Conservation (phyloP, 1,140 invertebrate species). For the Eurosta solidaginis region DNA sequence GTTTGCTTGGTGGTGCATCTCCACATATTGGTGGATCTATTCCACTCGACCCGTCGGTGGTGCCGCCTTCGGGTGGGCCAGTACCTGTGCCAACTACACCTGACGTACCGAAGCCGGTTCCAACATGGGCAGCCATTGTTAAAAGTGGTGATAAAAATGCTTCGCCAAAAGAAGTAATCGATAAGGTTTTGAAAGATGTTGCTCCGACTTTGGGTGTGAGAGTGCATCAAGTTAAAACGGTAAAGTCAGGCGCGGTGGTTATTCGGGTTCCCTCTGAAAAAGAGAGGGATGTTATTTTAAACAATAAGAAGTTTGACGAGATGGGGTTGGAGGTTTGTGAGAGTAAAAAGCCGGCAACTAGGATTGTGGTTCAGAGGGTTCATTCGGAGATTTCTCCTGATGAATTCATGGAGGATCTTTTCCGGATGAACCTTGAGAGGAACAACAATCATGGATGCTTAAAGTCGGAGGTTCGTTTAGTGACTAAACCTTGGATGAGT, state of each 20-base stretch:
- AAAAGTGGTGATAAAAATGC: conserved; percentile 8
- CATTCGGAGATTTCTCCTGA: background rate
- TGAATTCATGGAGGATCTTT: background rate
- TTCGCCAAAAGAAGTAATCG: background rate
- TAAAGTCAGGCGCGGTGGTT: conserved; percentile 11
- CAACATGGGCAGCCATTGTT: conserved; percentile 32
- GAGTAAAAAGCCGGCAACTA: background rate
- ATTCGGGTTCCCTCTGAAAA: conserved; percentile 23
- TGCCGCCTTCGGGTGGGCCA: background rate
- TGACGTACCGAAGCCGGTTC: background rate
- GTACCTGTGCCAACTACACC: background rate
- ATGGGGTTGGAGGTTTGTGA: background rate
- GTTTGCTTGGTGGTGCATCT: no score
- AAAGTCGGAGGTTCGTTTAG: background rate
- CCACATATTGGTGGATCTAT: no score
- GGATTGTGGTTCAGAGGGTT: background rate
- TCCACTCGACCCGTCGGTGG: no score
- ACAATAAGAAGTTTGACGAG: background rate
- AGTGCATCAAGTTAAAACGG: conserved; percentile 27
- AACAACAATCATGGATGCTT: background rate
- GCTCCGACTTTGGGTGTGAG: conserved; percentile 23
- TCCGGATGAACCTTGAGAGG: background rate
- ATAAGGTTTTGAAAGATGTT: conserved; percentile 19
- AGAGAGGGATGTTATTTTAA: background rate
- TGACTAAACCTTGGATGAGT: background rate